Base-by-base conservation (phyloP, 1,140 invertebrate genomes). In the Drosophila melanica region DNA sequence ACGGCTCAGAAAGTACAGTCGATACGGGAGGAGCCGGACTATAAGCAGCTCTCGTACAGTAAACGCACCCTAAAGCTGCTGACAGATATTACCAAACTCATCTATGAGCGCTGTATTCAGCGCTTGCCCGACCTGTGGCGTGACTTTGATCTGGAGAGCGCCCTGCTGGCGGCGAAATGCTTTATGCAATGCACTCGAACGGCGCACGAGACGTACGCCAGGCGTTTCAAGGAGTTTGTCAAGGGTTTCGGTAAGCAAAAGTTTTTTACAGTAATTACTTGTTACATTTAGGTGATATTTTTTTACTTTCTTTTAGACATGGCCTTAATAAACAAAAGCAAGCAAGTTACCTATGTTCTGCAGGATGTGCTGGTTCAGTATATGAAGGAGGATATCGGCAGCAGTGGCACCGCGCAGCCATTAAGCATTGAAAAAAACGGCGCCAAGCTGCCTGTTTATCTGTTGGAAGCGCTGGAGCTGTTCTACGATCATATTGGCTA, bases 151-250 rank as follows among this genome's bases (percentile, higher is more conserved):
- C 71, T 92, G 62, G 77, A 90, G 27, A 91, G 92, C 6, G 91
- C 93, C 0, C 71, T 92, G 41, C 62, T 93, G 9, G 92, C 93
- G 12, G 66, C 93, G 12, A 93, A 94, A 77, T 94, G 93, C 71
- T 95, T 95, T 53, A 92, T 93, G 58, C 92, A 94, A 71, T 93
- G 94, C 47, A 90, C 93, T 20, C 87, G 81, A 37, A 84, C 93
- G n/a, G 92, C 94, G 3, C 93, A 92, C 64, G 90, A 87, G 4
- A 75, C 85, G 6, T 92, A 92, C 64, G 68, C 82, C 1, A 90
- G 90, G 7, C 92, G 93, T 55, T 91, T 94, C 2, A 66, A 85
- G 2, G 79, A 79, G 4, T 94, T 80, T 54, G 81, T 95, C 3
- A 90, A 90, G 70, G 69, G 73, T 45, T 91, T 93, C 54, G 92